A percentile compares a stretch with the other conserved stretches of the same genome.
These are phyloP conservation scores for Allolobophora icterica DNA, from an alignment of 2,888 invertebrate genomes.

Conservation along the genomic window DNA sequence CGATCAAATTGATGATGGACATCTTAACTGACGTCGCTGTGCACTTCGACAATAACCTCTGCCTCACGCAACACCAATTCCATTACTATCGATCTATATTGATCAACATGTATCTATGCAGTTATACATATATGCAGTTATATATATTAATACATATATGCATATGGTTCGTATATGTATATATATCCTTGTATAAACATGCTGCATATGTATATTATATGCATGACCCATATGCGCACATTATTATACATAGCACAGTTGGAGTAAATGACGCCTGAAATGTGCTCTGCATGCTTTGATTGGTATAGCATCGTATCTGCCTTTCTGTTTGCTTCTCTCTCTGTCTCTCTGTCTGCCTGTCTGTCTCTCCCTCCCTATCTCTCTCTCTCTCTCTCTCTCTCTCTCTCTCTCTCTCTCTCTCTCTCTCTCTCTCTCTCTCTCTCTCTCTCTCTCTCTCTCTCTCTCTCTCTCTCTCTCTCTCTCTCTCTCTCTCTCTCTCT, in stretches of 20 bases:
- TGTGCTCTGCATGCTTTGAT: not conserved
- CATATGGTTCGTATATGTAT: no score
- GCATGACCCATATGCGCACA: not conserved
- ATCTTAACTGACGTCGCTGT: not conserved
- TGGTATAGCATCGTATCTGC: not conserved
- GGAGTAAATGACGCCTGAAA: not conserved
- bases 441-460: no score
- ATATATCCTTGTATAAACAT: not conserved
- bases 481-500: no score
- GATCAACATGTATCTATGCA: not conserved
- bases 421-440: no score
- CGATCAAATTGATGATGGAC: constrained; percentile 1
- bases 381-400: no score
- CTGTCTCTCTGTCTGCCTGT: no score
- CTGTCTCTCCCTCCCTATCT: no score
- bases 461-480: no score
- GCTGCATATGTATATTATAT: not conserved
- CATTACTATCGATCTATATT: not conserved
- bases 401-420: no score
- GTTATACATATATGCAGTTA: not conserved
- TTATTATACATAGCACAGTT: not conserved
- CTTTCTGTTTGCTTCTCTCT: no score
- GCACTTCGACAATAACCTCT: not conserved
- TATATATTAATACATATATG: not conserved
- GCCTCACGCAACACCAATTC: constrained; percentile 11